phyloP scores from a whole-genome alignment of 2,797 vertebrate genomes.

The Enteromius viviparus region DNA sequence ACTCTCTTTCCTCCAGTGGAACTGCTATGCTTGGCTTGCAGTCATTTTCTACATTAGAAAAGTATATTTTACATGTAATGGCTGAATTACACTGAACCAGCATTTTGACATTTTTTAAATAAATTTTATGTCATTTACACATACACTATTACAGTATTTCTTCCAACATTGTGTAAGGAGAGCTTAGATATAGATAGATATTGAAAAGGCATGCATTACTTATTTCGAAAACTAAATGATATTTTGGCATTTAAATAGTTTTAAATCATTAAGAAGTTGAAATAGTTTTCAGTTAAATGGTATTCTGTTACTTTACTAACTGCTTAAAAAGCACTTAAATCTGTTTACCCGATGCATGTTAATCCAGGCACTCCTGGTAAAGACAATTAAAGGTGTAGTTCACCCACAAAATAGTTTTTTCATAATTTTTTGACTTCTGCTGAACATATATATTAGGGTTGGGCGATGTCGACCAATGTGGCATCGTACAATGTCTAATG shows the following conservation, averaged over 20 bases:
- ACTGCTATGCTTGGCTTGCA: not conserved
- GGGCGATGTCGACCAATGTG: too few species aligned
- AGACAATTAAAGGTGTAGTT: not conserved
- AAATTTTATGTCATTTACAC: not conserved
- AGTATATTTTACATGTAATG: not conserved
- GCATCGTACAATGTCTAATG: too few species aligned
- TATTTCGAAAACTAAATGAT: not conserved
- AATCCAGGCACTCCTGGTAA: not conserved
- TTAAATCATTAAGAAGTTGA: not conserved
- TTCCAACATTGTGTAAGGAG: not conserved
- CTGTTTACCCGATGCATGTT: not conserved
- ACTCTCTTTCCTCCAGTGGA: not conserved
- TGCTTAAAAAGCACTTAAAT: not conserved
- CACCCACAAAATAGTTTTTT: not conserved
- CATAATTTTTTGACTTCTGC: not conserved
- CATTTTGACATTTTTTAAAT: not conserved
- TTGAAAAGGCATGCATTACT: not conserved
- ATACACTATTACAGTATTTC: not conserved
- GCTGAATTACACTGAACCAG: not conserved
- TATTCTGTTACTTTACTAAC: not conserved
- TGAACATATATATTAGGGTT: not conserved
- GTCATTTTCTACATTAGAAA: not conserved
- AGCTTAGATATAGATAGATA: not conserved
- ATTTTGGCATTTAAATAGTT: not conserved
- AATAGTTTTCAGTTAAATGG: not conserved